Base-by-base conservation (phyloP, 1,140 invertebrate species). In the Helicoverpa zea region DNA sequence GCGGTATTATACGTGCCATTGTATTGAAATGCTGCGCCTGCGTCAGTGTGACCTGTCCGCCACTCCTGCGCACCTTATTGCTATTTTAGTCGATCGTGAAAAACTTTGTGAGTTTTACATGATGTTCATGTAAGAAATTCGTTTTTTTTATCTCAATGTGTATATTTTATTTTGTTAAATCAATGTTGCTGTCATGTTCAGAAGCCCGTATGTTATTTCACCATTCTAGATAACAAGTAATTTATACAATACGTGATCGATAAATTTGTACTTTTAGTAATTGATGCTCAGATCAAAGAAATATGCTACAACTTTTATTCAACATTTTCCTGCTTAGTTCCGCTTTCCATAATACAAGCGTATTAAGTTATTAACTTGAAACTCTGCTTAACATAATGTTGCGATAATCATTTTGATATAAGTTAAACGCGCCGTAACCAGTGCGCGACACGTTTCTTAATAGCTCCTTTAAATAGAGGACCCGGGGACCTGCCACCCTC, bases 11-110 rank as follows among this genome's bases (percentile, higher is more conserved):
- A 52, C 68, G 47, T 18, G 12, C 49, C 49, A 72, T 72, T 72
- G 68, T 72, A 72, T 72, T 72, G 68, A 52, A 72, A 72, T 72
- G 68, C 16, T 18, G 59, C 59, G 35, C 10, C 68, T 30, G 68
- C 16, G 68, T 9, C 68, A 12, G 66, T 30, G 68, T 30, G 68
- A 29, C 4, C 14, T 58, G 56, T 18, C n/a, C n/a, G n/a, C 7
- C 56, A 18, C 56, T 58, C n/a, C 56, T 10, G 56, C n/a, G 43
- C 49, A 52, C 23, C 18, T 72, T 72, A 52, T 54, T 51, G 18
- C 49, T 72, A 54, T 70, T 70, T 51, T 52, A 72, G 49, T 54
- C 49, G 9, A 52, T 12, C 4, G 30, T 51, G 68, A 54, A 54
- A 72, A 72, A 52, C 13, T 11, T 7, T n/a, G 5, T 2, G 49